phyloP scores from a whole-genome alignment of 2,797 vertebrate species.

The Muraenolepis orangiensis region DNA sequence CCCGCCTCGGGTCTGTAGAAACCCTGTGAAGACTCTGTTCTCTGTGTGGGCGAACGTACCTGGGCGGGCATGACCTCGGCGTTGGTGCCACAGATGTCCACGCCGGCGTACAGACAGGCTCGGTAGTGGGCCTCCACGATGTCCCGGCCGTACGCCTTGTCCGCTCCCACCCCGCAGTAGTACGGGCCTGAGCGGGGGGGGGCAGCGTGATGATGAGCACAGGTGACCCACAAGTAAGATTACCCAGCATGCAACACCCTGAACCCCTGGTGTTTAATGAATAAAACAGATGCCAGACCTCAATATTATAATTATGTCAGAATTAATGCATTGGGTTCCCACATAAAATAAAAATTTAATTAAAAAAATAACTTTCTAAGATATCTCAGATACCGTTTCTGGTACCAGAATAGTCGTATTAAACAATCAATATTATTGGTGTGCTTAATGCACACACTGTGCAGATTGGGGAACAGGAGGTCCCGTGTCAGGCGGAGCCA shows the following conservation, averaged over 20 bases:
- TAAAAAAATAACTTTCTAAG: too few species aligned
- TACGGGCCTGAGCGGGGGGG: conserved; percentile 80
- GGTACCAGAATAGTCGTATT: too few species aligned
- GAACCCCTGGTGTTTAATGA: neutral
- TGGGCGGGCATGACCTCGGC: conserved; percentile 98
- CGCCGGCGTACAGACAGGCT: conserved; percentile 90
- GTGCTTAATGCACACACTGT: too few species aligned
- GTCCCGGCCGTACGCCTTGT: conserved; percentile 91
- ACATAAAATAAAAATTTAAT: too few species aligned
- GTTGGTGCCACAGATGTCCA: conserved; percentile 91
- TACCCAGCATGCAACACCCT: neutral
- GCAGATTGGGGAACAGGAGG: too few species aligned
- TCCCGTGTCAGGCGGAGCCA: too few species aligned
- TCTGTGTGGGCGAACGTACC: conserved; percentile 72
- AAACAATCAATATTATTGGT: too few species aligned
- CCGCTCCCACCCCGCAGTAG: conserved; percentile 92
- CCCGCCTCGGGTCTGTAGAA: too few species aligned
- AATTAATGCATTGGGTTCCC: too few species aligned
- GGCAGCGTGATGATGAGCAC: neutral
- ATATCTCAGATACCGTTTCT: too few species aligned
- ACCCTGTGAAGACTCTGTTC: too few species aligned
- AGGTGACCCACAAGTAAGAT: neutral
- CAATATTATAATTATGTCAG: too few species aligned
- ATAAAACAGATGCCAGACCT: neutral
- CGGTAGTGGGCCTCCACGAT: conserved; percentile 92